Evolutionary conservation across 2,797 vertebrate species (phyloP), one percentile per base, ranked within the genome.

Genomic region (Trichosurus vulpecula): DNA sequence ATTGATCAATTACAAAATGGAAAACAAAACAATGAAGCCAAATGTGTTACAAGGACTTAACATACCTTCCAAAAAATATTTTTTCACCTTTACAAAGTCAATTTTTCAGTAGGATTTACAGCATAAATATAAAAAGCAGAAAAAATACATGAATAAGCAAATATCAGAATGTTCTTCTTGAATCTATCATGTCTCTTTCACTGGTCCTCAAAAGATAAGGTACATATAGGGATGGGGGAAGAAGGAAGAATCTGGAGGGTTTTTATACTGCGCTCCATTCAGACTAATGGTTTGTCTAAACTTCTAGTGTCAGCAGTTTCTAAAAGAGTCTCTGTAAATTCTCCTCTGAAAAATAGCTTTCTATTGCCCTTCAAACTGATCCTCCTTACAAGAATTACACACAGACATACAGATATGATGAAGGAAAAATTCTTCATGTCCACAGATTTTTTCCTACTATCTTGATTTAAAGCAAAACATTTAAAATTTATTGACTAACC

Each of bases 361-460:
- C 66, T 87, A 87, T 87, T 87, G 66, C 41, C 41, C 41, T 87
- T 87, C 74, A 51, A 87, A 87, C 41, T 51, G 41, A 87, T 87
- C 9, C 41, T 51, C 31, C 51, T 96, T 95, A 92, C 61, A 89
- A 95, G 66, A 93, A 95, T 95, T 96, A 12, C 30, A 25, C 13
- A 25, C 29, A 92, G 4, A 47, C 57, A 94, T 47, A 35, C 47
- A 52, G 2, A 41, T 14, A 35, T 1, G 66, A 47, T 81, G 74
- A 47, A 87, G 22, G 25, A 87, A 81, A 81, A 81, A 27, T 51
- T 47, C 25, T 87, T 47, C 41, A 87, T 51, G 31, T 87, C 22
- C 41, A 5, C 29, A 87, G 74, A 87, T 87, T 87, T 87, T n/a
- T 47, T 56, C 8, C 19, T 10, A 8, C 8, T 41, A 81, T 41